A percentile compares a stretch with the other conserved stretches of the same genome.
These are phyloP conservation scores for Paedocypris micromegethes DNA, from an alignment of 2,797 vertebrate genomes.

Conservation along the genomic window DNA sequence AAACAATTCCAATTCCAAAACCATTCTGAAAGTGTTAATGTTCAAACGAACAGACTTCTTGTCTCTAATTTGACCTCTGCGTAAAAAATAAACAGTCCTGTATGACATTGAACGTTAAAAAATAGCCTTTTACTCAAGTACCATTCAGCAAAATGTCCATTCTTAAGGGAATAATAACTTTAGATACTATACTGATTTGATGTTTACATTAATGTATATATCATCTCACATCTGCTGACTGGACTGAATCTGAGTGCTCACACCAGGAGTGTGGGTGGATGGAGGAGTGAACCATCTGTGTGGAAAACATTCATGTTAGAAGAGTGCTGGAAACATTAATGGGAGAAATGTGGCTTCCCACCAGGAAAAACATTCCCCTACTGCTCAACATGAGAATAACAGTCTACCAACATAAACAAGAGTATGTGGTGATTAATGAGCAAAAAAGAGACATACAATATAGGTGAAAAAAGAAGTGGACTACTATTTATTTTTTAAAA, in stretches of 20 bases:
- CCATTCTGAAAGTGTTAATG: too few species aligned
- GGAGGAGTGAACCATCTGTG: background rate
- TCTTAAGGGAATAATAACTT: background rate
- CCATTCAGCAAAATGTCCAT: too few species aligned
- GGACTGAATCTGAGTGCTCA: background rate
- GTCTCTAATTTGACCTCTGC: too few species aligned
- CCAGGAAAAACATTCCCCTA: slow-evolving; percentile 30
- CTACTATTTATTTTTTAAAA: too few species aligned
- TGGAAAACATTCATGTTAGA: slow-evolving; percentile 1
- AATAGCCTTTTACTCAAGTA: too few species aligned
- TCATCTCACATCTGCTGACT: background rate
- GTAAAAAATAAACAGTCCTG: too few species aligned
- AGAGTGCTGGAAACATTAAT: slow-evolving; percentile 17
- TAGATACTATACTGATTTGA: background rate
- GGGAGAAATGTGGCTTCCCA: slow-evolving; percentile 31
- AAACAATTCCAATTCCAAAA: too few species aligned
- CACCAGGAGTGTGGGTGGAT: background rate
- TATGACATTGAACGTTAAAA: too few species aligned
- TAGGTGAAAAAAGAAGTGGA: too few species aligned
- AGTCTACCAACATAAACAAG: slow-evolving; percentile 21
- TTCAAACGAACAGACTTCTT: too few species aligned
- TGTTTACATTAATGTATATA: slow-evolving; percentile 1
- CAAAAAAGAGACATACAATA: too few species aligned
- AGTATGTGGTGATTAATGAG: background rate
- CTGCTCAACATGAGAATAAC: slow-evolving; percentile 27